phyloP scores from a whole-genome alignment of 1,140 invertebrate genomes.

The Polyergus mexicanus region DNA sequence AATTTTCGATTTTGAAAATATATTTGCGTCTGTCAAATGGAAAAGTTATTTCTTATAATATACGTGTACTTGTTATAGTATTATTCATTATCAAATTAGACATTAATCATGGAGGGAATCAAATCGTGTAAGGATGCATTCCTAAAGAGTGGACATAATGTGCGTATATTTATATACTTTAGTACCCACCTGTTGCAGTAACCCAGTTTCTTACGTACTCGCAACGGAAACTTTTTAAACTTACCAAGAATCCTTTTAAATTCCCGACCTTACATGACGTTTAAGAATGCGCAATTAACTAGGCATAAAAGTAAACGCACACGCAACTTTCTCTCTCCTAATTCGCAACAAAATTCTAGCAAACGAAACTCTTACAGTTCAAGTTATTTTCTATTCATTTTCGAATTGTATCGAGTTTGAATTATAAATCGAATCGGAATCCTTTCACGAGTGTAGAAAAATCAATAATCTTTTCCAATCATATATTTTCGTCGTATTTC shows the following conservation, averaged over 20 bases:
- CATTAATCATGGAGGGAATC: constrained; percentile 58
- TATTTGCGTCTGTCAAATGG: not conserved
- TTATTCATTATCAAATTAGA: constrained; percentile 24
- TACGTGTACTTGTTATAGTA: not conserved
- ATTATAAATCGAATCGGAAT: not conserved
- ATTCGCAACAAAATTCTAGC: not conserved
- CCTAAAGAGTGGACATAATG: constrained; percentile 82
- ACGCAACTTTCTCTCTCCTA: not conserved
- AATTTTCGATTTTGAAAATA: constrained; percentile 8
- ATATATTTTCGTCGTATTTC: not conserved
- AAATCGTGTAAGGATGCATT: constrained; percentile 72
- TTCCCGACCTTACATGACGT: constrained; percentile 59
- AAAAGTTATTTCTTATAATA: not conserved
- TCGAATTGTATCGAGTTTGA: not conserved
- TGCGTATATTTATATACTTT: constrained; percentile 86
- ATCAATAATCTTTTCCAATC: constrained; percentile 29
- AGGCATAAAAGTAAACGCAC: not conserved
- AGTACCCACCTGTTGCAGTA: constrained; percentile 85
- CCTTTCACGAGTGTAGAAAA: not conserved
- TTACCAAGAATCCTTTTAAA: constrained; percentile 76
- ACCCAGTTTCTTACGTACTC: constrained; percentile 83
- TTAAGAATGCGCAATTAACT: constrained; percentile 56
- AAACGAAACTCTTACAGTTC: not conserved
- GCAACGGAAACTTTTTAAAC: constrained; percentile 83
- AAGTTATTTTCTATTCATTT: not conserved